A percentile compares a stretch with the other conserved stretches of the same genome.
Evolutionary conservation across 2,797 vertebrate species (phyloP).

Genomic region (Antennarius maculatus): DNA sequence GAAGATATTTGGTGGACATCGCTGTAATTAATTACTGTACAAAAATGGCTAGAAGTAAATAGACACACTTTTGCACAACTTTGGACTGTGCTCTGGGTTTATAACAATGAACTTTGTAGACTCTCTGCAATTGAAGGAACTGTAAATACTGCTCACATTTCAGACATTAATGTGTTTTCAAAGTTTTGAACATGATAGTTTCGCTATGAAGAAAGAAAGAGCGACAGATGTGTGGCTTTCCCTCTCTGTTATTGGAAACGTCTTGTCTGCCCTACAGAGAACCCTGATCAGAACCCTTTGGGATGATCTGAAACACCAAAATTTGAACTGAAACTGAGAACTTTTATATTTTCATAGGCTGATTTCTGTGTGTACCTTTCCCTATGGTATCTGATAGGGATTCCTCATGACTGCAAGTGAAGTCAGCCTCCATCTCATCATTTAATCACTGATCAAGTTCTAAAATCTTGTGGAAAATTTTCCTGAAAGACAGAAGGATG

Average conservation of each 20-base stretch:
- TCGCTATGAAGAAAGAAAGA: too few species aligned
- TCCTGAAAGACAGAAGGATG: too few species aligned
- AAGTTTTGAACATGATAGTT: too few species aligned
- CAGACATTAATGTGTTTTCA: not conserved
- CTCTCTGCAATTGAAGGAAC: not conserved
- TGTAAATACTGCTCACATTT: not conserved
- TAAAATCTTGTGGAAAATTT: too few species aligned
- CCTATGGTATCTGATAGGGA: not conserved
- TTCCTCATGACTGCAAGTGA: too few species aligned
- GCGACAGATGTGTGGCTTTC: not conserved
- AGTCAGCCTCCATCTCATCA: too few species aligned
- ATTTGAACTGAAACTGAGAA: not conserved
- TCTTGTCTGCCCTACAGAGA: not conserved
- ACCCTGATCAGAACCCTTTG: not conserved
- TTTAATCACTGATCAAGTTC: too few species aligned
- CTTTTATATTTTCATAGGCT: not conserved
- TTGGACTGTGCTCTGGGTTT: not conserved
- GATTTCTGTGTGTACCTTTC: not conserved
- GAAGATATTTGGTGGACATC: too few species aligned
- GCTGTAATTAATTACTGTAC: too few species aligned
- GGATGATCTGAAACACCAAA: not conserved
- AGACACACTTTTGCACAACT: too few species aligned
- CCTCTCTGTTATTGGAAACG: not conserved
- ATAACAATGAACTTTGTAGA: not conserved
- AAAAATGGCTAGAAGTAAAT: too few species aligned